phyloP scores from a whole-genome alignment of 1,140 invertebrate genomes.

The Meloidogyne hapla region DNA sequence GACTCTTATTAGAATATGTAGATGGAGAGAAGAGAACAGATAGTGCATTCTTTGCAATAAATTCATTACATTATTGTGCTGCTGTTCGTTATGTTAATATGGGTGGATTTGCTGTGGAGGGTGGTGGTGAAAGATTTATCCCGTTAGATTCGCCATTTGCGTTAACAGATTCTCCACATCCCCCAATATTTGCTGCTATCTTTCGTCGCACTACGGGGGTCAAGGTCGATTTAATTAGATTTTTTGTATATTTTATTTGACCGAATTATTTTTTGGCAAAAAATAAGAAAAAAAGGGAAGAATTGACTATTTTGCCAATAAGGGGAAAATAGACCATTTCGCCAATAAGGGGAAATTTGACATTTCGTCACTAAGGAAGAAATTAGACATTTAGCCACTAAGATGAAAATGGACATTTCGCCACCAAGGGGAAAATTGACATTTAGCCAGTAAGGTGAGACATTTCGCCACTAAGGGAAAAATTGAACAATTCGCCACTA shows the following conservation, averaged over 20 bases:
- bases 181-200: slow-evolving; percentile 94
- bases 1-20: slow-evolving; percentile 89
- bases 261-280: too few relatives aligned
- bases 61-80: slow-evolving; percentile 92
- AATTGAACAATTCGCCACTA: too few relatives aligned
- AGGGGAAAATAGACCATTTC: too few relatives aligned
- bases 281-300: not conserved
- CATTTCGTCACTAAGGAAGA: not conserved
- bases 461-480: too few relatives aligned
- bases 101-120: slow-evolving; percentile 65
- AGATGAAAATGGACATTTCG: not conserved
- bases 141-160: slow-evolving; percentile 93
- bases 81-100: slow-evolving; percentile 81
- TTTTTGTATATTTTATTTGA: not conserved
- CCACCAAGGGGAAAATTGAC: not conserved
- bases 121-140: slow-evolving; percentile 79
- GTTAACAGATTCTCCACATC: slow-evolving; percentile 76
- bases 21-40: slow-evolving; percentile 87
- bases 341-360: not conserved
- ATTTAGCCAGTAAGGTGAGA: too few relatives aligned
- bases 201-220: slow-evolving; percentile 91
- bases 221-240: slow-evolving; percentile 70
- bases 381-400: not conserved
- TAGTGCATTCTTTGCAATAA: slow-evolving; percentile 93
- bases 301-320: too few relatives aligned